These are phyloP conservation scores for Tadarida brasiliensis DNA, from an alignment of 2,797 vertebrate species.

Conservation along the genomic window DNA sequence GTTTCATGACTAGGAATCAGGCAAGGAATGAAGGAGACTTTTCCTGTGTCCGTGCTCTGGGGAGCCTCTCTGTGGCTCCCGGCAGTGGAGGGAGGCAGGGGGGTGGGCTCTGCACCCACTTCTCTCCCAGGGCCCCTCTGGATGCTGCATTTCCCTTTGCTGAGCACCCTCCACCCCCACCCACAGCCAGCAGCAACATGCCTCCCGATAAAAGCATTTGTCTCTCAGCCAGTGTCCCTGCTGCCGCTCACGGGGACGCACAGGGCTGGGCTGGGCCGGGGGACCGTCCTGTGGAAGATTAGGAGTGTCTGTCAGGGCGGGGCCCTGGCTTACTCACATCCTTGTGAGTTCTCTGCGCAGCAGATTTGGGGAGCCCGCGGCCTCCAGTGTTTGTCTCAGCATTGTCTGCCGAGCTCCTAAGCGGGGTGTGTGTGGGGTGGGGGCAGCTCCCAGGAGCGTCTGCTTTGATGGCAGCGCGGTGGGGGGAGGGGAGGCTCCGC, in stretches of 20 bases:
- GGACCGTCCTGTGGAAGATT: conserved; percentile 56
- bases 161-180: neutral
- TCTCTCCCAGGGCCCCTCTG: neutral
- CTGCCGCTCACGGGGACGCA: neutral
- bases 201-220: neutral
- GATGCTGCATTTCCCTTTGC: neutral
- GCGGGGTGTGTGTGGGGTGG: neutral
- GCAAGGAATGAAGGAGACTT: neutral
- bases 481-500: neutral
- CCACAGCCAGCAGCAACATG: neutral
- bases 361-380: conserved; percentile 57
- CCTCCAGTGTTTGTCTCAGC: conserved; percentile 47
- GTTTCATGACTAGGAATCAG: neutral
- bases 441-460: neutral
- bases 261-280: conserved; percentile 58
- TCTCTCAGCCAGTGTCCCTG: conserved; percentile 10
- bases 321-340: conserved; percentile 76
- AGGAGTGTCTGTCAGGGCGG: conserved; percentile 60
- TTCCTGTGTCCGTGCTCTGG: neutral
- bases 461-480: neutral
- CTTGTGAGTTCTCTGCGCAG: conserved; percentile 1
- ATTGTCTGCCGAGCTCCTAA: conserved; percentile 34
- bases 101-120: neutral
- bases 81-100: neutral
- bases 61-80: neutral